A percentile compares a stretch with the other conserved stretches of the same genome.
Evolutionary conservation across 2,113 vertebrate genomes (phyloP).

Genomic region (Arizona elegans): DNA sequence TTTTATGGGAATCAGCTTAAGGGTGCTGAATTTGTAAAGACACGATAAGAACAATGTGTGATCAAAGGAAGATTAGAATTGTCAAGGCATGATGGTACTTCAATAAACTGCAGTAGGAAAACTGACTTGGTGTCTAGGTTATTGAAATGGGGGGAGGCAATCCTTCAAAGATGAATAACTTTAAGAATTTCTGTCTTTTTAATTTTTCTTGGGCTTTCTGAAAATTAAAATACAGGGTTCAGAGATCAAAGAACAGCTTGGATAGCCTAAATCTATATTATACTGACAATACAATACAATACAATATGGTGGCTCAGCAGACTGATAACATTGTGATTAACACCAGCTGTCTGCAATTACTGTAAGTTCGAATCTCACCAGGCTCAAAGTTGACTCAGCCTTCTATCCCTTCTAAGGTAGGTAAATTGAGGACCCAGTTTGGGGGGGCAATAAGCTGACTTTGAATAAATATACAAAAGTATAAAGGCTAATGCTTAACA

Average conservation of each 20-base stretch:
- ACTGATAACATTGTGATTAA: no score
- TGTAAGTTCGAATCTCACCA: no score
- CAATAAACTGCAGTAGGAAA: background rate
- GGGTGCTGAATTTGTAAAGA: background rate
- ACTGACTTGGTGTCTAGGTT: background rate
- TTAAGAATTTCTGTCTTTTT: background rate
- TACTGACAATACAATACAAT: background rate
- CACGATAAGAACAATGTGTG: background rate
- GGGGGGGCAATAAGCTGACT: no score
- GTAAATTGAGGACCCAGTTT: no score
- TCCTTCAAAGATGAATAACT: background rate
- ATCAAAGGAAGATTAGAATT: background rate
- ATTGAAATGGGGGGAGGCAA: background rate
- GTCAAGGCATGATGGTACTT: background rate
- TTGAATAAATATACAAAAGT: no score
- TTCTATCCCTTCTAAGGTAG: no score
- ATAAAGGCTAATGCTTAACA: no score
- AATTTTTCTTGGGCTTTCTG: background rate
- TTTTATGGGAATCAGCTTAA: background rate
- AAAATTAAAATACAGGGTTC: background rate
- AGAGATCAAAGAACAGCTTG: background rate
- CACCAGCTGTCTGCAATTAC: no score
- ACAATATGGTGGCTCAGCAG: no score
- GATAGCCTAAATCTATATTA: background rate
- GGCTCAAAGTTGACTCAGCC: no score